Conservation (phyloP, 2,797 vertebrate genomes). For the Ictinia mississippiensis region DNA sequence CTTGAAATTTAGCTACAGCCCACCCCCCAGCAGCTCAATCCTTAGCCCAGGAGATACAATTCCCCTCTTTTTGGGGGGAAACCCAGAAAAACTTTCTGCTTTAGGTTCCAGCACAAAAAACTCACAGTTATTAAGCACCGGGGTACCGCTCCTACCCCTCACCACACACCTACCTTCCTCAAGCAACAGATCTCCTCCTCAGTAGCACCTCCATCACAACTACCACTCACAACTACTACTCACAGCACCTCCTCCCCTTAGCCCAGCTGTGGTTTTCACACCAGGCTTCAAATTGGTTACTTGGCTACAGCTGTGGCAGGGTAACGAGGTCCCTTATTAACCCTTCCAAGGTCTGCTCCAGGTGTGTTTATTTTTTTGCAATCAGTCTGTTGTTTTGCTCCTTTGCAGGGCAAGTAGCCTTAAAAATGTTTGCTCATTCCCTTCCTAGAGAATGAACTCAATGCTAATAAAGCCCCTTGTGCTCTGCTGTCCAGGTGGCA, state of each 20-base stretch:
- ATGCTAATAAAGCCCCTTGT: background rate
- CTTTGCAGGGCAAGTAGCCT: background rate
- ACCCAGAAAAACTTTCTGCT: background rate
- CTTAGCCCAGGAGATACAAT: accelerated
- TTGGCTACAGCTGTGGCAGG: background rate
- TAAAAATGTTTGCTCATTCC: background rate
- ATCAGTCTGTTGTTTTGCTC: background rate
- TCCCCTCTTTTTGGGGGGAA: background rate
- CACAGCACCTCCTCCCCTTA: accelerated
- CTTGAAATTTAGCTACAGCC: background rate
- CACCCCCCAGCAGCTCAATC: background rate
- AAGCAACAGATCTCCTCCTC: accelerated
- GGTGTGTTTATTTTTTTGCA: too few species aligned
- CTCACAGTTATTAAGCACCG: accelerated
- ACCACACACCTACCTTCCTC: background rate
- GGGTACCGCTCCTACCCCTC: accelerated
- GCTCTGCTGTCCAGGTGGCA: background rate
- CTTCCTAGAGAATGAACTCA: background rate
- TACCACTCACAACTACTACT: accelerated
- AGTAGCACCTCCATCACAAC: background rate
- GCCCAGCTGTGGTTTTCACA: background rate
- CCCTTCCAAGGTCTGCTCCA: background rate
- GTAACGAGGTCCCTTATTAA: background rate
- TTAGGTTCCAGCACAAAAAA: accelerated
- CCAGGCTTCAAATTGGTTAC: background rate